Evolutionary conservation across 2,888 invertebrate species (phyloP).

Genomic region (Scaptodrosophila latifasciaeformis): DNA sequence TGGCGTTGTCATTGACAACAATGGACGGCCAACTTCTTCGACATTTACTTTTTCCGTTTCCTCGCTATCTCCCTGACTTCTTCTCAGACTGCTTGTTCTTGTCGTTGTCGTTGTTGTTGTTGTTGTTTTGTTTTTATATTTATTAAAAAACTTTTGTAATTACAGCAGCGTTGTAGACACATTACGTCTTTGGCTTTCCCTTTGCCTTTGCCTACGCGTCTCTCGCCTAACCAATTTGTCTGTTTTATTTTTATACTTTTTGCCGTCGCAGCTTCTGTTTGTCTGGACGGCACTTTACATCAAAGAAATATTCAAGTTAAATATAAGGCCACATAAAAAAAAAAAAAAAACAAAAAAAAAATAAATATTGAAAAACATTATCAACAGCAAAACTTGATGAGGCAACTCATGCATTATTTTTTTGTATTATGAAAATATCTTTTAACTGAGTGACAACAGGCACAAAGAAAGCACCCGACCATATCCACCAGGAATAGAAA

Average conservation of each 20-base stretch:
- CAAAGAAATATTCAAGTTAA: slow-evolving; percentile 42
- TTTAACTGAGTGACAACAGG: slow-evolving; percentile 11
- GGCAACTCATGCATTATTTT: slow-evolving; percentile 28
- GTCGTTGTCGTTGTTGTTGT: slow-evolving; percentile 6
- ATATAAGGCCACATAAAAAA: slow-evolving; percentile 24
- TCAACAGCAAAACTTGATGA: slow-evolving; percentile 1
- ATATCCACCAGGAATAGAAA: no score
- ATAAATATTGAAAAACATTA: not conserved
- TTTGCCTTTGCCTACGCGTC: not conserved
- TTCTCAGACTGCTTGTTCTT: not conserved
- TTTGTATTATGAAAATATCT: slow-evolving; percentile 34
- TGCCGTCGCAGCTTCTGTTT: slow-evolving; percentile 11
- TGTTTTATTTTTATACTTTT: no score
- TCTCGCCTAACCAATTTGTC: no score
- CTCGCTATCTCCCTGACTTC: slow-evolving; percentile 8
- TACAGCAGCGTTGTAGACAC: slow-evolving; percentile 35
- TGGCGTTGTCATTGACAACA: slow-evolving; percentile 18
- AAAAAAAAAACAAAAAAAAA: no score
- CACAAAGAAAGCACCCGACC: not conserved
- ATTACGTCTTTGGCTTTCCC: slow-evolving; percentile 3
- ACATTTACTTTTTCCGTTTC: slow-evolving; percentile 15
- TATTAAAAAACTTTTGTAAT: slow-evolving; percentile 74
- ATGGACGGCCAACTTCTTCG: slow-evolving; percentile 18
- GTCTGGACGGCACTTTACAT: slow-evolving; percentile 30
- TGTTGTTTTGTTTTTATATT: slow-evolving; percentile 53